Conservation (phyloP, 1,140 invertebrate genomes). For the Trachymyrmex septentrionalis region DNA sequence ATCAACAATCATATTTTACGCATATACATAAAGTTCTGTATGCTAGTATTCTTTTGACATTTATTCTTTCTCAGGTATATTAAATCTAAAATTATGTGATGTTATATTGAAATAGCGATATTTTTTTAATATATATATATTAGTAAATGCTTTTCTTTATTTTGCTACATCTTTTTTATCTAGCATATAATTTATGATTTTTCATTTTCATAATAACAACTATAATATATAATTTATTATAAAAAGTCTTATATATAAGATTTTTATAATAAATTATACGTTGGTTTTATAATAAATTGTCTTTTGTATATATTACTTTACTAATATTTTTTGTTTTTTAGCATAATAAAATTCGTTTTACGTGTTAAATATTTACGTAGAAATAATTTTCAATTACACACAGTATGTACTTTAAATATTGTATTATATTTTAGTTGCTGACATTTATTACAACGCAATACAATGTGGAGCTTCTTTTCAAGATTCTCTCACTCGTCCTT, state of each 20-base stretch:
- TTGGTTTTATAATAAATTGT: neutral
- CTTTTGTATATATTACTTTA: neutral
- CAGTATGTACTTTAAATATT: neutral
- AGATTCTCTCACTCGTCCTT: neutral
- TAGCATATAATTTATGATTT: neutral
- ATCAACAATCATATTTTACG: slow-evolving; percentile 2
- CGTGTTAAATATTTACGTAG: neutral
- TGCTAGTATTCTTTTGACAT: neutral
- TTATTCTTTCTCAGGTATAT: slow-evolving; percentile 32
- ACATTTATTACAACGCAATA: slow-evolving; percentile 28
- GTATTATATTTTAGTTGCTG: slow-evolving; percentile 12
- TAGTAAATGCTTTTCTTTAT: neutral
- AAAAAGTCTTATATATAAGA: too few relatives aligned
- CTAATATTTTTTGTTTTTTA: neutral
- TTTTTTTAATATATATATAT: neutral
- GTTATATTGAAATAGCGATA: neutral
- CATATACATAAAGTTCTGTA: neutral
- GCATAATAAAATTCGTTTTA: neutral
- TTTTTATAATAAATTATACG: too few relatives aligned
- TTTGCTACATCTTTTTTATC: neutral
- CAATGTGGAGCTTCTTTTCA: slow-evolving; percentile 4
- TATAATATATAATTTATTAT: too few relatives aligned
- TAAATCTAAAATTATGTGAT: neutral
- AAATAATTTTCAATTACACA: neutral
- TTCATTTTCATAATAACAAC: neutral